phyloP scores from a whole-genome alignment of 2,888 invertebrate genomes.

The Orthonevra nobilis region DNA sequence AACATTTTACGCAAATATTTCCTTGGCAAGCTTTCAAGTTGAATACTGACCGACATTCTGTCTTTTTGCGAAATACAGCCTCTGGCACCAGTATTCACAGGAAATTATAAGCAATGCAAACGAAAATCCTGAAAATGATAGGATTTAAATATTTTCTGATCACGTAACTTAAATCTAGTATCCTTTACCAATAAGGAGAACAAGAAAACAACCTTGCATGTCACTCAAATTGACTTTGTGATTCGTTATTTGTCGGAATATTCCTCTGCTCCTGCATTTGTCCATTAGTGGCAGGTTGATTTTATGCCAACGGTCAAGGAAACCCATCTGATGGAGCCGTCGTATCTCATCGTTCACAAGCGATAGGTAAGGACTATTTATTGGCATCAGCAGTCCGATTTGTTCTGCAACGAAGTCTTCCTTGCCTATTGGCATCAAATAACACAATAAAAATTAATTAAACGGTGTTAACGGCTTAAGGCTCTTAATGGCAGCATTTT shows the following conservation, averaged over 20 bases:
- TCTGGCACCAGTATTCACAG: slow-evolving; percentile 74
- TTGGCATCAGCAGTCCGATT: slow-evolving; percentile 88
- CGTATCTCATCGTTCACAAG: slow-evolving; percentile 89
- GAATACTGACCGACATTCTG: slow-evolving; percentile 45
- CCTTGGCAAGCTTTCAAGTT: too few species aligned
- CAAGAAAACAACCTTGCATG: slow-evolving; percentile 96
- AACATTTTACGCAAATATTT: too few species aligned
- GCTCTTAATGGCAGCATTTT: too few species aligned
- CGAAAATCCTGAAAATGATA: slow-evolving; percentile 71
- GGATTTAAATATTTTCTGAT: too few species aligned
- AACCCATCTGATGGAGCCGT: slow-evolving; percentile 90
- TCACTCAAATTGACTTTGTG: slow-evolving; percentile 93
- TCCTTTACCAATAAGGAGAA: slow-evolving; percentile 87
- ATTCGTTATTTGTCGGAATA: slow-evolving; percentile 86
- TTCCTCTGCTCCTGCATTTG: slow-evolving; percentile 87
- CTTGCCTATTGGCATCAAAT: too few species aligned
- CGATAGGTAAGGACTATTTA: slow-evolving; percentile 88
- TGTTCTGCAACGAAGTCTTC: slow-evolving; percentile 91
- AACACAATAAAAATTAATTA: too few species aligned
- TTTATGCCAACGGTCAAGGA: slow-evolving; percentile 90
- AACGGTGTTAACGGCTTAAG: too few species aligned
- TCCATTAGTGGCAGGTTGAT: slow-evolving; percentile 89
- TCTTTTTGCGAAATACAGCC: slow-evolving; percentile 64
- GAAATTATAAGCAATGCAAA: slow-evolving; percentile 72
- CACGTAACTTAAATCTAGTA: neutral